A percentile compares a stretch with the other conserved stretches of the same genome.
Conservation (phyloP, 2,888 invertebrate species). For the Flexamia atlantica region DNA sequence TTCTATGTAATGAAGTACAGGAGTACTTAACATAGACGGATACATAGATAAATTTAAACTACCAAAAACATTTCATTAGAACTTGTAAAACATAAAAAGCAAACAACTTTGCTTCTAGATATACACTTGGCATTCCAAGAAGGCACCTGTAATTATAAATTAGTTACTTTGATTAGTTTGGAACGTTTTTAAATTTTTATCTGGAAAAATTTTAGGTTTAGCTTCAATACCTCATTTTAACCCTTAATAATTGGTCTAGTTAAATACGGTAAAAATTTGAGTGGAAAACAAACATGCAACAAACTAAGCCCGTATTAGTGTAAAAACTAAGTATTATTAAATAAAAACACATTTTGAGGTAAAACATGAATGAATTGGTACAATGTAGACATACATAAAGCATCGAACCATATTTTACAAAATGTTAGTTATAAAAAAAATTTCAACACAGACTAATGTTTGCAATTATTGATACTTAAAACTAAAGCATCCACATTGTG, state of each 20-base stretch:
- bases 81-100: neutral
- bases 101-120: neutral
- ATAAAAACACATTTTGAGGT: neutral
- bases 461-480: conserved; percentile 5
- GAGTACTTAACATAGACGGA: neutral
- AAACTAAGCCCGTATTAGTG: neutral
- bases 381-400: conserved; percentile 28
- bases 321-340: neutral
- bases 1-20: too few species aligned
- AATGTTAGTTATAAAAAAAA: conserved; percentile 34
- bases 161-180: neutral
- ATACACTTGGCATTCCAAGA: conserved; percentile 32
- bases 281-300: neutral
- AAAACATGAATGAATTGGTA: conserved; percentile 22
- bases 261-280: neutral
- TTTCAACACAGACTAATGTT: conserved; percentile 5
- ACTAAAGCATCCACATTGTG: conserved; percentile 15
- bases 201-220: neutral
- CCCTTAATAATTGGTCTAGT: neutral
- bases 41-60: neutral
- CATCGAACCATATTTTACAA: conserved; percentile 22
- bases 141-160: conserved; percentile 30
- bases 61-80: neutral
- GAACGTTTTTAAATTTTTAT: neutral
- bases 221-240: neutral